phyloP scores from a whole-genome alignment of 2,888 invertebrate genomes.

The Acanthosepion pharaonis region DNA sequence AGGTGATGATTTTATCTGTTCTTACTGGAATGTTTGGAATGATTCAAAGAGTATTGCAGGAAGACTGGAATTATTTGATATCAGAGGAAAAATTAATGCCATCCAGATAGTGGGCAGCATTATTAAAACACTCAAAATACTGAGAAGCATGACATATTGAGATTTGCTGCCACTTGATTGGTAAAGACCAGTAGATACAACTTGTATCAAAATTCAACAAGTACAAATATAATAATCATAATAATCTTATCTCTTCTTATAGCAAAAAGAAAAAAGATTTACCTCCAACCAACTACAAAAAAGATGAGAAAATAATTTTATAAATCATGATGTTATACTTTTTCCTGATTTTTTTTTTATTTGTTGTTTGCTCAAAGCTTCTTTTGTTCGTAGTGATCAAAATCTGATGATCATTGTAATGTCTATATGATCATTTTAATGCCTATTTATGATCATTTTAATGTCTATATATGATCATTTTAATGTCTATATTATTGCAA shows the following conservation, averaged over 20 bases:
- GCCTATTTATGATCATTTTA: not conserved
- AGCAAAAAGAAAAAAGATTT: not conserved
- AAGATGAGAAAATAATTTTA: not conserved
- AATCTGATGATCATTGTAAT: not conserved
- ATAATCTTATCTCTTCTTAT: not conserved
- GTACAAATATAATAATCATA: not conserved
- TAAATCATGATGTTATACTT: not conserved
- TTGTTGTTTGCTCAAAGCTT: not conserved
- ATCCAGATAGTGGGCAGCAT: not conserved
- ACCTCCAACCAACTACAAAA: not conserved
- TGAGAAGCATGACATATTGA: not conserved
- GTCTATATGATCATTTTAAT: not conserved
- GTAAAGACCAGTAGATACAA: not conserved
- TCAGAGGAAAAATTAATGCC: not conserved
- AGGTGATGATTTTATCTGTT: no score
- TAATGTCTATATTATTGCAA: not conserved
- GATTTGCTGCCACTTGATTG: not conserved
- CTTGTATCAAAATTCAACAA: not conserved
- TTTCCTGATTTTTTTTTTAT: not conserved
- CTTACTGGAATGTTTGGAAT: not conserved
- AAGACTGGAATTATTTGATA: not conserved
- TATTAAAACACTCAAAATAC: not conserved
- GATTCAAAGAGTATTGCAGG: not conserved
- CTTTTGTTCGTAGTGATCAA: not conserved
- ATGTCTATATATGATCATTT: not conserved